Evolutionary conservation across 2,113 vertebrate species (phyloP).

Genomic region (Microtus ochrogaster): DNA sequence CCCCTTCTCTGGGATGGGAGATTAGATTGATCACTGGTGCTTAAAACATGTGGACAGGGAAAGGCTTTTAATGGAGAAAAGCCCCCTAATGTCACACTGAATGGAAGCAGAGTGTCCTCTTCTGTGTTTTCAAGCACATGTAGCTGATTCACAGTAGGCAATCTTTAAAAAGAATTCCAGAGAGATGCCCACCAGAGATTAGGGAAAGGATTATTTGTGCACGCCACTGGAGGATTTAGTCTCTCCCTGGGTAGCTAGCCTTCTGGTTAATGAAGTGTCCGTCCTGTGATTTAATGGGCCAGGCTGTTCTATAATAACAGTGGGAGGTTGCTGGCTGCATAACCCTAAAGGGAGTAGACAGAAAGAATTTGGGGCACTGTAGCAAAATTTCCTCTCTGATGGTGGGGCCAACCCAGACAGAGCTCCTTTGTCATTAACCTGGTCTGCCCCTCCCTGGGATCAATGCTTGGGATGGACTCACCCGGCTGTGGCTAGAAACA

Average conservation of each 20-base stretch:
- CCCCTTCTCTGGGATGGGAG: background rate
- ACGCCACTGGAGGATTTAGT: background rate
- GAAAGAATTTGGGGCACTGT: background rate
- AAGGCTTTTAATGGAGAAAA: slow-evolving; percentile 17
- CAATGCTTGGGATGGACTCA: background rate
- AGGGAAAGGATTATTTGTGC: slow-evolving; percentile 25
- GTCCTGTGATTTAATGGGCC: background rate
- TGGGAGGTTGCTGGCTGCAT: background rate
- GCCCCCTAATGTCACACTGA: slow-evolving; percentile 3
- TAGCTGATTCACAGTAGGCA: slow-evolving; percentile 1
- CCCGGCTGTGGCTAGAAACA: background rate
- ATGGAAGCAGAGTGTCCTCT: background rate
- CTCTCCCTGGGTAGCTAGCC: slow-evolving; percentile 30
- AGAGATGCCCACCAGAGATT: slow-evolving; percentile 13
- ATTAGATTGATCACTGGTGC: background rate
- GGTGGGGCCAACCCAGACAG: background rate
- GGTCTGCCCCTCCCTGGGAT: background rate
- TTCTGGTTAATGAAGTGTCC: slow-evolving; percentile 20
- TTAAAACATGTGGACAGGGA: background rate
- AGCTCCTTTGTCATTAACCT: background rate
- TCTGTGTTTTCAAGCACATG: slow-evolving; percentile 22
- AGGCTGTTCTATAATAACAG: background rate
- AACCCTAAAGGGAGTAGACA: background rate
- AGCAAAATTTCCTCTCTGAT: background rate
- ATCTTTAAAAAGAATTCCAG: slow-evolving; percentile 5